These are phyloP conservation scores for Sakesphorus luctuosus DNA, from an alignment of 2,113 vertebrate species.

Conservation along the genomic window DNA sequence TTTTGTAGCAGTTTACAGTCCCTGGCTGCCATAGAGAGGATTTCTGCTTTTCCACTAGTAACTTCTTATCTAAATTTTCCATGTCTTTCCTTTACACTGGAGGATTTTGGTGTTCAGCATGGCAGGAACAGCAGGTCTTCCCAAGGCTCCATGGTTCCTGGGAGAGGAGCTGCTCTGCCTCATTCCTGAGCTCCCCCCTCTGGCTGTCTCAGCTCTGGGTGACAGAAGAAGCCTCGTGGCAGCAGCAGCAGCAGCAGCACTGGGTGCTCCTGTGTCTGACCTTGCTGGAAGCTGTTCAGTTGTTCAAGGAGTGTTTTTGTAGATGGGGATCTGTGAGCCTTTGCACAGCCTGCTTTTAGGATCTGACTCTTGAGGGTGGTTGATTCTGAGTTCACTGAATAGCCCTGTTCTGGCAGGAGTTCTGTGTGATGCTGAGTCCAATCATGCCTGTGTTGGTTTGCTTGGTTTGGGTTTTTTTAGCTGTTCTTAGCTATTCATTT, in stretches of 20 bases:
- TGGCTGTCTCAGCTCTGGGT: not conserved
- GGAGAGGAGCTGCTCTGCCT: not conserved
- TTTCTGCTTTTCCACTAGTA: not conserved
- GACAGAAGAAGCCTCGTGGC: not conserved
- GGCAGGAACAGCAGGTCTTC: not conserved
- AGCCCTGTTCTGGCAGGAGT: not conserved
- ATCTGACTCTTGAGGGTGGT: not conserved
- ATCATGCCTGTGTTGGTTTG: not conserved
- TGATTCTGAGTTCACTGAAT: not conserved
- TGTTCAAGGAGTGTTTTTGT: not conserved
- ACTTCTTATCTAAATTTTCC: not conserved
- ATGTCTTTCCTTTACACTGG: not conserved
- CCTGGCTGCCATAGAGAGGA: not conserved
- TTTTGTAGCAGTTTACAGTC: not conserved
- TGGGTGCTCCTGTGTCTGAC: rapidly evolving
- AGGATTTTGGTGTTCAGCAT: not conserved
- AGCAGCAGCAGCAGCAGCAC: not conserved
- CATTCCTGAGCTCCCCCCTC: not conserved
- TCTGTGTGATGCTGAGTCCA: not conserved
- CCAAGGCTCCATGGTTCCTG: not conserved
- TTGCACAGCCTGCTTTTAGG: not conserved
- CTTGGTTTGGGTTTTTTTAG: not conserved
- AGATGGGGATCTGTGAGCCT: not conserved
- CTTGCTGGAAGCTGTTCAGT: not conserved
- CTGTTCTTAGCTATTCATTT: not conserved